These are phyloP conservation scores for Ivindomyrus marchei DNA, from an alignment of 2,113 vertebrate species.

Conservation along the genomic window DNA sequence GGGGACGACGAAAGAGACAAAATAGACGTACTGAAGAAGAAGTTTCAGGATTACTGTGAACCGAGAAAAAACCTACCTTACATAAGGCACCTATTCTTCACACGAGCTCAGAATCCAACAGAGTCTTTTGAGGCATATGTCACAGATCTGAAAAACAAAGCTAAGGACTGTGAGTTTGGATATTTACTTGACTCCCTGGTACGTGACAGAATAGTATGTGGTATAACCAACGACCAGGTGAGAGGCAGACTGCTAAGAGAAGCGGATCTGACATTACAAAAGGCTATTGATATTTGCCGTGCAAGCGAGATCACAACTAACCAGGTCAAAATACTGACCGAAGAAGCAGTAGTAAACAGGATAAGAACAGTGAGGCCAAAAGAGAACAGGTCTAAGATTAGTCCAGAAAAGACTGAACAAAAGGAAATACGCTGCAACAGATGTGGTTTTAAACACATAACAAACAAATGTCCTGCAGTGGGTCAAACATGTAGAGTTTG, in stretches of 20 bases:
- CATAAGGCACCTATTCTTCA: not conserved
- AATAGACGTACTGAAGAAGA: not conserved
- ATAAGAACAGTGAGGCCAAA: not conserved
- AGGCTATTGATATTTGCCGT: constrained; percentile 5
- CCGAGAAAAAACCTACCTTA: not conserved
- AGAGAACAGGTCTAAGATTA: not conserved
- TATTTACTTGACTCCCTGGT: not conserved
- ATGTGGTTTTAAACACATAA: constrained; percentile 4
- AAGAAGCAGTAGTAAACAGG: not conserved
- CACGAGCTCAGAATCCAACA: not conserved
- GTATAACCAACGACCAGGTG: not conserved
- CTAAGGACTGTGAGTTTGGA: constrained; percentile 21
- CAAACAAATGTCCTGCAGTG: not conserved
- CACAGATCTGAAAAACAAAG: constrained; percentile 20
- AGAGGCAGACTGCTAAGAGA: constrained; percentile 24
- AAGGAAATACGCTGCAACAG: not conserved
- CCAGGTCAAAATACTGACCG: not conserved
- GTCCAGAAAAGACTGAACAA: not conserved
- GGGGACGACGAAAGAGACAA: not conserved
- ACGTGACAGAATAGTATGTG: constrained; percentile 12
- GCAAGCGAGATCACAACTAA: constrained; percentile 6
- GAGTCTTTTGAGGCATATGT: constrained; percentile 3
- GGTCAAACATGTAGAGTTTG: not conserved
- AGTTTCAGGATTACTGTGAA: not conserved
- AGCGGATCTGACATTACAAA: constrained; percentile 21